phyloP scores from a whole-genome alignment of 2,888 invertebrate species.

The Candidula unifasciata region DNA sequence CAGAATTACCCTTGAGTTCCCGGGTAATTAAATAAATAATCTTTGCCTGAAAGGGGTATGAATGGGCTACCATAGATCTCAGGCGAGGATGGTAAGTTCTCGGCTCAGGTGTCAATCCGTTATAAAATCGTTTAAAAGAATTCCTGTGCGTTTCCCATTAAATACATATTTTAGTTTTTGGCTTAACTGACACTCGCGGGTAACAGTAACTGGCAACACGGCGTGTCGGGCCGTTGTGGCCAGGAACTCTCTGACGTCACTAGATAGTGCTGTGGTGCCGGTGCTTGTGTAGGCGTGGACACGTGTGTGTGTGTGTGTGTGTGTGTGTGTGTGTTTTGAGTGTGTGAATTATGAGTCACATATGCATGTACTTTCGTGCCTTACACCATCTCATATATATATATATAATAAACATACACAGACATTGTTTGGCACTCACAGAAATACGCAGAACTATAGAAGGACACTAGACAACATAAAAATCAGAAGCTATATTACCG shows the following conservation, averaged over 20 bases:
- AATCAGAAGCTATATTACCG: no score
- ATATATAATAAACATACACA: no score
- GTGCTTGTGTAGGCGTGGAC: no score
- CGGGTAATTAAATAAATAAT: constrained; percentile 41
- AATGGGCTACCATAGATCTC: constrained; percentile 17
- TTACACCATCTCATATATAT: no score
- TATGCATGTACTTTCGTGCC: no score
- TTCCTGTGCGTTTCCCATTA: not conserved
- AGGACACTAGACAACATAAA: no score
- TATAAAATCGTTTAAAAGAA: not conserved
- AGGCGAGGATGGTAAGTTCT: not conserved
- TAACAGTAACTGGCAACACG: not conserved
- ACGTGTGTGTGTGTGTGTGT: no score
- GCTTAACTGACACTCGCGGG: not conserved
- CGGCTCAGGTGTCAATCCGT: not conserved
- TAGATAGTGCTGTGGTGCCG: not conserved
- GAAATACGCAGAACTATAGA: no score
- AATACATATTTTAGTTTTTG: constrained; percentile 3
- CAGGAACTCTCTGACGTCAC: no score
- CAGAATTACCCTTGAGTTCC: not conserved
- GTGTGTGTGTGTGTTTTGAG: no score
- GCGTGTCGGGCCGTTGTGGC: not conserved
- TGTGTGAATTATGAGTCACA: no score
- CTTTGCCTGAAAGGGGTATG: constrained; percentile 17
- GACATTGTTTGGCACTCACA: no score